Evolutionary conservation across 2,113 vertebrate species (phyloP).

Genomic region (Carollia perspicillata): DNA sequence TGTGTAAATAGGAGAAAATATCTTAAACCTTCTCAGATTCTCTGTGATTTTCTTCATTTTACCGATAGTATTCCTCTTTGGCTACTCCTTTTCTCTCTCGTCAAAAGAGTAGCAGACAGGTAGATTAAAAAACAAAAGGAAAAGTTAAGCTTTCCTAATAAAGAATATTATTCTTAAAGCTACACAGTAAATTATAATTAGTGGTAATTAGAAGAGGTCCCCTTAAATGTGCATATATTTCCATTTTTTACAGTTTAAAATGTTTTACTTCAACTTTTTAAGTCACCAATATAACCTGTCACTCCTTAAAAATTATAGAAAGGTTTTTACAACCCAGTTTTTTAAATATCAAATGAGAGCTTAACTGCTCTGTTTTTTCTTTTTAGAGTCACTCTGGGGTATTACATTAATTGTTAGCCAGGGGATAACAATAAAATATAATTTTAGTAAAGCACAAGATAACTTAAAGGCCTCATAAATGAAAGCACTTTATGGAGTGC

Average conservation of each 20-base stretch:
- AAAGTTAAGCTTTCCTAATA: neutral
- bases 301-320: neutral
- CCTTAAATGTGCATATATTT: neutral
- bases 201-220: neutral
- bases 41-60: neutral
- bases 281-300: neutral
- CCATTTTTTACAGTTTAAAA: constrained; percentile 10
- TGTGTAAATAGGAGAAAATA: neutral
- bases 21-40: neutral
- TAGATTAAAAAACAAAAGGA: neutral
- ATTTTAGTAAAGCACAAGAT: neutral
- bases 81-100: neutral
- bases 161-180: neutral
- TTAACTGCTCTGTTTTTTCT: neutral
- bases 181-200: neutral
- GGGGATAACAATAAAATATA: neutral
- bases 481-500: neutral
- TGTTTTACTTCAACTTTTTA: constrained; percentile 8
- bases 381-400: neutral
- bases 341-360: neutral
- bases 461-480: neutral
- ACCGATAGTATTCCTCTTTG: neutral
- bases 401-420: neutral
- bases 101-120: neutral
- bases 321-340: neutral